Conservation (phyloP, 2,888 invertebrate species). For the Nomada ruficornis region DNA sequence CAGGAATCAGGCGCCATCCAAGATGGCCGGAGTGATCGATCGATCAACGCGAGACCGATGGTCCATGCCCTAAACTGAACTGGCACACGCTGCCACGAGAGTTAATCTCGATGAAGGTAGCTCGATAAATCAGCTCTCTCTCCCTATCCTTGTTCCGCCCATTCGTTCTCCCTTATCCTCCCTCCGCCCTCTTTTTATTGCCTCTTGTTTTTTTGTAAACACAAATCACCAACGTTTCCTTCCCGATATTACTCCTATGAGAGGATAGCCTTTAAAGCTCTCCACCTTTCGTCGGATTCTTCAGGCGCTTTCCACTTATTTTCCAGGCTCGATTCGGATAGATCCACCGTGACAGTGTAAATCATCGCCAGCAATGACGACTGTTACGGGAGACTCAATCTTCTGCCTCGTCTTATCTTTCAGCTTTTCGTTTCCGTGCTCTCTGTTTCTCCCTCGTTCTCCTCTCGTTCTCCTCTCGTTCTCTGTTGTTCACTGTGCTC, state of each 20-base stretch:
- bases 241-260: background rate
- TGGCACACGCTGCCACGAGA: slow-evolving; percentile 49
- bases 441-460: background rate
- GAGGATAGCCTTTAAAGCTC: background rate
- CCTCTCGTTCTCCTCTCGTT: too few relatives aligned
- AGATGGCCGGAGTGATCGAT: slow-evolving; percentile 57
- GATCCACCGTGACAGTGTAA: slow-evolving; percentile 40
- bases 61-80: slow-evolving; percentile 54
- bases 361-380: slow-evolving; percentile 56
- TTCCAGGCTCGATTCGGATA: background rate
- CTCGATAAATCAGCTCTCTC: slow-evolving; percentile 64
- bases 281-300: background rate
- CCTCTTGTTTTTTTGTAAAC: slow-evolving; percentile 11
- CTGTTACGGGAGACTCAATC: background rate
- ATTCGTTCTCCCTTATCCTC: background rate
- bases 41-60: slow-evolving; percentile 62
- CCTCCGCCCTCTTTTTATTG: slow-evolving; percentile 3
- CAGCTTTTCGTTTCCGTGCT: background rate
- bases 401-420: background rate
- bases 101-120: slow-evolving; percentile 65
- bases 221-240: background rate
- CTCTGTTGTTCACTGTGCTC: too few relatives aligned
- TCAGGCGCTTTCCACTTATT: background rate
- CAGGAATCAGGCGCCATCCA: slow-evolving; percentile 38
- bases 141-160: background rate